phyloP scores from a whole-genome alignment of 1,140 invertebrate genomes.

The Drosophila punjabiensis region DNA sequence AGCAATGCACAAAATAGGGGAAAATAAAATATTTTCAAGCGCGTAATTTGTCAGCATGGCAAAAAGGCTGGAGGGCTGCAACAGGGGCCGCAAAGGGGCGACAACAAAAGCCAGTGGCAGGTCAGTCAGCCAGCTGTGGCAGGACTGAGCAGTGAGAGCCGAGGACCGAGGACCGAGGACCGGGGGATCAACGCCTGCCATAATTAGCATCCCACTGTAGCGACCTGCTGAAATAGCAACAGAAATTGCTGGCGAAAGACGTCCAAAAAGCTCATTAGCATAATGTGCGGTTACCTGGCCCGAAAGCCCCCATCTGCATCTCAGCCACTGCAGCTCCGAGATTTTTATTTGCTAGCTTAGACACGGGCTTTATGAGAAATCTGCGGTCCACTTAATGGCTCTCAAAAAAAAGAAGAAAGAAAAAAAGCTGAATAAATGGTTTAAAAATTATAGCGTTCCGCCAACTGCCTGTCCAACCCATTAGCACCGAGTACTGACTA shows the following conservation, averaged over 20 bases:
- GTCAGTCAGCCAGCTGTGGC: slow-evolving; percentile 23
- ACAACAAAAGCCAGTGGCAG: slow-evolving; percentile 39
- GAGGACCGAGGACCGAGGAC: not conserved
- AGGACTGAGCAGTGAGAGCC: too few species aligned
- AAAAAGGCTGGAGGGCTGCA: slow-evolving; percentile 11
- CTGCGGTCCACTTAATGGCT: slow-evolving; percentile 60
- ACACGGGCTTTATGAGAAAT: slow-evolving; percentile 42
- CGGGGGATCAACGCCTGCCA: slow-evolving; percentile 38
- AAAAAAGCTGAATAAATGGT: slow-evolving; percentile 17
- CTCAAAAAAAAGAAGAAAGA: slow-evolving; percentile 14
- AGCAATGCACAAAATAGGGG: slow-evolving; percentile 20
- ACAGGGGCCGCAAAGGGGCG: not conserved
- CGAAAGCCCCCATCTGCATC: slow-evolving; percentile 25
- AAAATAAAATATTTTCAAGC: slow-evolving; percentile 52
- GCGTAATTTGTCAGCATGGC: slow-evolving; percentile 57
- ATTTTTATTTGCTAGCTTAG: slow-evolving; percentile 44
- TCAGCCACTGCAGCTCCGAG: slow-evolving; percentile 30
- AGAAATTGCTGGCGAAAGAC: slow-evolving; percentile 37
- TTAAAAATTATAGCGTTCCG: slow-evolving; percentile 13
- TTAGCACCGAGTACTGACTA: not conserved
- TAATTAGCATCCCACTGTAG: slow-evolving; percentile 48
- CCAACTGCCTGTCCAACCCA: not conserved
- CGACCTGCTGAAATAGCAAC: slow-evolving; percentile 30
- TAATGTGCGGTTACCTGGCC: slow-evolving; percentile 71
- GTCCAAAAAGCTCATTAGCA: slow-evolving; percentile 76